phyloP scores from a whole-genome alignment of 1,140 invertebrate genomes.

The Atopsyche davidsoni region DNA sequence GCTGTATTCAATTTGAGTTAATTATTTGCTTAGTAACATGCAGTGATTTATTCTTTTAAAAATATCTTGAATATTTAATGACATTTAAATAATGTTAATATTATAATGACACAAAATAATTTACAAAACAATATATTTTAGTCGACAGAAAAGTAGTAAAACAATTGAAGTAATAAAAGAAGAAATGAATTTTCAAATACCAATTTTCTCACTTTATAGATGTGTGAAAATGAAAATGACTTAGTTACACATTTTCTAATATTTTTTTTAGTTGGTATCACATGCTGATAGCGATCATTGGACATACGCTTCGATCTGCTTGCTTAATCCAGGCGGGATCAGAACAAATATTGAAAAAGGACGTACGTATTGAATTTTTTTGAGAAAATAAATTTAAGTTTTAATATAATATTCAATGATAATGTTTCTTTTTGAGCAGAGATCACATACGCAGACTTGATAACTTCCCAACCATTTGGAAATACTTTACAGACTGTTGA shows the following conservation, averaged over 20 bases:
- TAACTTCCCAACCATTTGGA: conserved; percentile 57
- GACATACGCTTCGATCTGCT: conserved; percentile 57
- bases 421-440: conserved; percentile 30
- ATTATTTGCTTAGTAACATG: no score
- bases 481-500: conserved; percentile 57
- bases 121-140: not conserved
- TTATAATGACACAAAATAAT: not conserved
- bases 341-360: conserved; percentile 48
- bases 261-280: conserved; percentile 25
- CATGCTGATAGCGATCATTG: conserved; percentile 41
- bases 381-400: not conserved
- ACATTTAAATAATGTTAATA: not conserved
- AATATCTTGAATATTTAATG: not conserved
- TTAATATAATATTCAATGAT: not conserved
- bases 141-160: no score
- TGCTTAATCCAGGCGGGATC: conserved; percentile 61
- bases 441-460: conserved; percentile 57
- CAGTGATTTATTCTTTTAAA: not conserved
- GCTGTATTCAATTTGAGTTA: no score
- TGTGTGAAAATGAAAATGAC: no score
- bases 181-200: no score
- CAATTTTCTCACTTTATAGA: no score
- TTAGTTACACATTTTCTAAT: no score
- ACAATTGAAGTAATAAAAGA: no score
- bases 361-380: conserved; percentile 39